Evolutionary conservation across 2,888 invertebrate species (phyloP).

Genomic region (Polia nebulosa): DNA sequence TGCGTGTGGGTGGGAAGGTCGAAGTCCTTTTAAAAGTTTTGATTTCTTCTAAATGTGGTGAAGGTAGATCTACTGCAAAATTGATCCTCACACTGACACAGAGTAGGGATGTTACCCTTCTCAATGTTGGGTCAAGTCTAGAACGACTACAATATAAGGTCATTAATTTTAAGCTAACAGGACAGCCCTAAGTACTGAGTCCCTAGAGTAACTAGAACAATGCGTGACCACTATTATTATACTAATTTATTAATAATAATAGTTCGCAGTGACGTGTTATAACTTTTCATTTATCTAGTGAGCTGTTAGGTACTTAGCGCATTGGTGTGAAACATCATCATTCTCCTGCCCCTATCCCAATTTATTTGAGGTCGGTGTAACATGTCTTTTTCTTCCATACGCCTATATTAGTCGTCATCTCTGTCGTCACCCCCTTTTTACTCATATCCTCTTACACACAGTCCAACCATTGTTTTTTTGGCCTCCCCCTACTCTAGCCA

Average conservation of each 20-base stretch:
- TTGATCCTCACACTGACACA: neutral
- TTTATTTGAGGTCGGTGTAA: too few species aligned
- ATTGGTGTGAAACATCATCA: neutral
- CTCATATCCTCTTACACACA: too few species aligned
- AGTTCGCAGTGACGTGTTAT: neutral
- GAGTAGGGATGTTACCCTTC: slow-evolving; percentile 14
- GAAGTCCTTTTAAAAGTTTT: too few species aligned
- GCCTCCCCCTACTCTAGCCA: too few species aligned
- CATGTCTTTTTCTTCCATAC: too few species aligned
- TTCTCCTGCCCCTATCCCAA: too few species aligned
- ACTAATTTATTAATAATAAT: slow-evolving; percentile 1
- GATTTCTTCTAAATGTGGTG: too few species aligned
- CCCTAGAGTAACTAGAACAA: slow-evolving; percentile 11
- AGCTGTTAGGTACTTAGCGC: neutral
- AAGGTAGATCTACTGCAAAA: neutral
- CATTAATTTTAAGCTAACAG: slow-evolving; percentile 28
- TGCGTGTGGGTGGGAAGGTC: too few species aligned
- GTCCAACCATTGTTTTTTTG: too few species aligned
- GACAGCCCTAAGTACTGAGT: slow-evolving; percentile 10
- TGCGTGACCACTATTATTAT: slow-evolving; percentile 24
- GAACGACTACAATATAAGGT: slow-evolving; percentile 14
- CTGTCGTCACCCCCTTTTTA: too few species aligned
- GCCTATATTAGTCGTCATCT: too few species aligned
- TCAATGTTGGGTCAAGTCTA: neutral
- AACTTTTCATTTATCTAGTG: neutral